Conservation (phyloP, 2,797 vertebrate species). For the Melanotaenia boesemani region DNA sequence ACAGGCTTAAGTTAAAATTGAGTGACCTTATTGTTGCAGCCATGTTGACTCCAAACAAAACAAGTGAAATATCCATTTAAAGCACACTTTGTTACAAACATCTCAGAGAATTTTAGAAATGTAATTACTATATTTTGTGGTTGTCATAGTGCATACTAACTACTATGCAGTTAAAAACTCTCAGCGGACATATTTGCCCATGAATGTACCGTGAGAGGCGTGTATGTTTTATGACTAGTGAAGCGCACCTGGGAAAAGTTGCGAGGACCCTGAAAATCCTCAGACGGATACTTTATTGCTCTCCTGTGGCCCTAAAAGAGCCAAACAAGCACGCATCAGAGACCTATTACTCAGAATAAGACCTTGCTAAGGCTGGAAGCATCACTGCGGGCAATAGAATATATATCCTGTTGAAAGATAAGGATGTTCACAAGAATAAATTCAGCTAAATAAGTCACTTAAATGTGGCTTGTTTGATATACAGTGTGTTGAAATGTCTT, state of each 20-base stretch:
- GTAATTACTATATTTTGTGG: slow-evolving; percentile 10
- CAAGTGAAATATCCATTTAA: slow-evolving; percentile 26
- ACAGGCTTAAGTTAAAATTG: slow-evolving; percentile 45
- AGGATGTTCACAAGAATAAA: slow-evolving; percentile 44
- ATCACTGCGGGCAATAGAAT: slow-evolving; percentile 57
- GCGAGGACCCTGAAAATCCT: slow-evolving; percentile 68
- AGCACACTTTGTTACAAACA: background rate
- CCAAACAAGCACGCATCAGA: slow-evolving; percentile 83
- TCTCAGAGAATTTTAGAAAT: slow-evolving; percentile 12
- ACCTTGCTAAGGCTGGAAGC: slow-evolving; percentile 68
- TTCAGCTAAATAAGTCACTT: slow-evolving; percentile 23
- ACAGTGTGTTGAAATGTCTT: background rate
- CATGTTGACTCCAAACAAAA: slow-evolving; percentile 63
- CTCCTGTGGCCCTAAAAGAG: slow-evolving; percentile 75
- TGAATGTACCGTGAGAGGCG: slow-evolving; percentile 52
- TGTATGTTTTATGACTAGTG: slow-evolving; percentile 72
- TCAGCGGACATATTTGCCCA: slow-evolving; percentile 55
- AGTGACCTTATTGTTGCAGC: slow-evolving; percentile 51
- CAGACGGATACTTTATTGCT: slow-evolving; percentile 76
- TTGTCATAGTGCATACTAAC: slow-evolving; percentile 27
- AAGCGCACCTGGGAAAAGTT: slow-evolving; percentile 76
- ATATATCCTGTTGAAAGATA: slow-evolving; percentile 61
- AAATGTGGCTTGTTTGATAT: background rate
- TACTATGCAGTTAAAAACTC: slow-evolving; percentile 42
- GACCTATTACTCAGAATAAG: slow-evolving; percentile 83